phyloP scores from a whole-genome alignment of 2,113 vertebrate genomes.

The Panthera leo region DNA sequence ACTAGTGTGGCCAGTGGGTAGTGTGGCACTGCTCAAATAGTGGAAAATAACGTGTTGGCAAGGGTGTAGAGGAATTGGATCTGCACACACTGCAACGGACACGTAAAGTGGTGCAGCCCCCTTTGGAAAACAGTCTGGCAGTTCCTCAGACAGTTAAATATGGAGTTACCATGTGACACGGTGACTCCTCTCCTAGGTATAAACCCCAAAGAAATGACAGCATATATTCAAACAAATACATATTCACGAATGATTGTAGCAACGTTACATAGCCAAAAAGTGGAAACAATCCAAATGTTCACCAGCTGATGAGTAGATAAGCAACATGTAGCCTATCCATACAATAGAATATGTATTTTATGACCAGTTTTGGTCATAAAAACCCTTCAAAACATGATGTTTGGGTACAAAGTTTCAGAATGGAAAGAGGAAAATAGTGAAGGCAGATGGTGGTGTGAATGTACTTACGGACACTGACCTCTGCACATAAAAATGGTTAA shows the following conservation, averaged over 20 bases:
- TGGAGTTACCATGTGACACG: not conserved
- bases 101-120: not conserved
- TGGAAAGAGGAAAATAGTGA: not conserved
- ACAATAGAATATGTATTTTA: too few relatives aligned
- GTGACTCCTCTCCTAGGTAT: not conserved
- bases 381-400: too few relatives aligned
- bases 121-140: not conserved
- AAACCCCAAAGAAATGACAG: not conserved
- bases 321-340: not conserved
- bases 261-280: not conserved
- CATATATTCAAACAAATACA: not conserved
- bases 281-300: not conserved
- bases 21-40: not conserved
- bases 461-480: not conserved
- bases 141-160: not conserved
- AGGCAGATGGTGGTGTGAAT: not conserved
- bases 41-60: not conserved
- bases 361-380: not conserved
- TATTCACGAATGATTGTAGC: not conserved
- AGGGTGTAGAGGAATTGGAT: not conserved
- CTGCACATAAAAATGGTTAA: not conserved
- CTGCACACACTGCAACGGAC: not conserved
- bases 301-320: not conserved
- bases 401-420: not conserved
- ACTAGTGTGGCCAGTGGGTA: not conserved